Evolutionary conservation across 2,113 vertebrate genomes (phyloP).

Genomic region (Mormyrus lacerda): DNA sequence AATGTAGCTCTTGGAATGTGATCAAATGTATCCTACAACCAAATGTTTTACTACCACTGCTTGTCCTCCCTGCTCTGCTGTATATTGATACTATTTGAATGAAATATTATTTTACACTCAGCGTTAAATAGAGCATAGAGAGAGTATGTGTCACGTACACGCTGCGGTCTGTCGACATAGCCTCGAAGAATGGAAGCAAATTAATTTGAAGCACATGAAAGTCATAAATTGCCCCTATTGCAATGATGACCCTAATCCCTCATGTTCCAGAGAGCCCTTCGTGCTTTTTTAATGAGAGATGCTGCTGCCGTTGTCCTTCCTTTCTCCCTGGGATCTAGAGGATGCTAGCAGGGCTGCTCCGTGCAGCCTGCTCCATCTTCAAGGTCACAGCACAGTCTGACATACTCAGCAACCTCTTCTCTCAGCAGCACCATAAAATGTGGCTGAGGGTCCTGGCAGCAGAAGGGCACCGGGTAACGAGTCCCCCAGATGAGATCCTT

Average conservation of each 20-base stretch:
- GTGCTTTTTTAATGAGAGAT: constrained; percentile 41
- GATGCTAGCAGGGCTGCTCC: not conserved
- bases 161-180: not conserved
- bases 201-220: constrained; percentile 38
- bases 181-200: constrained; percentile 7
- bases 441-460: not conserved
- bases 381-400: not conserved
- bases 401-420: not conserved
- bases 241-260: constrained; percentile 27
- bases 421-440: constrained; percentile 9
- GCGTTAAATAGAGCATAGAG: not conserved
- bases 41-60: not conserved
- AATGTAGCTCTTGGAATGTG: not conserved
- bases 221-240: constrained; percentile 23
- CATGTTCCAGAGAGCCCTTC: constrained; percentile 30
- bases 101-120: not conserved
- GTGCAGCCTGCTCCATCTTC: not conserved
- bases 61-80: not conserved
- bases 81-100: not conserved
- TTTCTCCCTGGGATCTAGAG: constrained; percentile 11
- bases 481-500: not conserved
- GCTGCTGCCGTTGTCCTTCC: constrained; percentile 26
- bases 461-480: not conserved
- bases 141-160: not conserved
- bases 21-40: not conserved